A percentile compares a stretch with the other conserved stretches of the same genome.
These are phyloP conservation scores for Bombus ignitus DNA, from an alignment of 1,140 invertebrate genomes.

Conservation along the genomic window DNA sequence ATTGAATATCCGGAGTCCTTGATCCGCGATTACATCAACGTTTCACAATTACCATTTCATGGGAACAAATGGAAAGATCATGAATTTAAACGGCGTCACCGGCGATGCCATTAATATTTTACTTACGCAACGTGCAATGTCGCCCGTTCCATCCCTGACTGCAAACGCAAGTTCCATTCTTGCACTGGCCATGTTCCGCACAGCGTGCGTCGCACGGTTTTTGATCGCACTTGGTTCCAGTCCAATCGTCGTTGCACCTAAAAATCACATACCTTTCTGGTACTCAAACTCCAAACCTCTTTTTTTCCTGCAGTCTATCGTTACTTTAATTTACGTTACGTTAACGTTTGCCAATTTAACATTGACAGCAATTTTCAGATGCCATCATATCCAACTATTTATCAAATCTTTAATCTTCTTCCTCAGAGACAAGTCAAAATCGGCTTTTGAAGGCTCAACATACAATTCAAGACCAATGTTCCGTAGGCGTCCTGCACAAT, in stretches of 20 bases:
- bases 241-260: slow-evolving; percentile 95
- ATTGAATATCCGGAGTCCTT: too few relatives aligned
- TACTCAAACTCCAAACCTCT: too few relatives aligned
- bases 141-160: slow-evolving; percentile 98
- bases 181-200: slow-evolving; percentile 97
- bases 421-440: background rate
- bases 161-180: slow-evolving; percentile 98
- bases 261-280: background rate
- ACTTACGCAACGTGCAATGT: slow-evolving; percentile 97
- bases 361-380: too few relatives aligned
- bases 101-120: slow-evolving; percentile 18
- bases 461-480: background rate
- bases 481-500: background rate
- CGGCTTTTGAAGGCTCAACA: background rate
- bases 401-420: background rate
- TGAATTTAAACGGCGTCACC: background rate
- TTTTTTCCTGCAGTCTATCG: background rate
- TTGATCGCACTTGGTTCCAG: slow-evolving; percentile 94
- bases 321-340: too few relatives aligned
- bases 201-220: slow-evolving; percentile 95
- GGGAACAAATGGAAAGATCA: background rate
- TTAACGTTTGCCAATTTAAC: too few relatives aligned
- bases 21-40: background rate
- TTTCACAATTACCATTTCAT: too few relatives aligned
- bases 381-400: background rate